Evolutionary conservation across 2,888 invertebrate species (phyloP).

Genomic region (Dryobotodes eremita): DNA sequence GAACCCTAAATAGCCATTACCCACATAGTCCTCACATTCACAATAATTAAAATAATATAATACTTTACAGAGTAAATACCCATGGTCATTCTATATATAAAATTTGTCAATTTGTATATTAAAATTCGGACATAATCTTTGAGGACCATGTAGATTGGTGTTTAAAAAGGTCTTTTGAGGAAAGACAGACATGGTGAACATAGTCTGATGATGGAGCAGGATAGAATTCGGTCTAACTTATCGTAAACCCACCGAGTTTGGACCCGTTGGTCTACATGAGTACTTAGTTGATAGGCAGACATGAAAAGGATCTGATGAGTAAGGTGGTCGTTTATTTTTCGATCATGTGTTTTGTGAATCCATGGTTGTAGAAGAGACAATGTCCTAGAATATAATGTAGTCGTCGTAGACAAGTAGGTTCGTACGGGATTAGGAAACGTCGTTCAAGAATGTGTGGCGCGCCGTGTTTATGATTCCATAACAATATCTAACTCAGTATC

Average conservation of each 20-base stretch:
- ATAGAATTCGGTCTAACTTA: background rate
- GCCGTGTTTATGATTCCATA: slow-evolving; percentile 26
- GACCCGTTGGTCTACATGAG: background rate
- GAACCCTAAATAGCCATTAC: no score
- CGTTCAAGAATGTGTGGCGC: slow-evolving; percentile 3
- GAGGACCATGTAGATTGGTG: no score
- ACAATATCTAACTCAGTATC: slow-evolving; percentile 9
- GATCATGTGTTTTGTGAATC: background rate
- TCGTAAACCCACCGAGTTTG: background rate
- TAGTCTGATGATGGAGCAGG: background rate
- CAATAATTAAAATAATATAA: no score
- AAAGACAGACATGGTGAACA: background rate
- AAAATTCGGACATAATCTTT: no score
- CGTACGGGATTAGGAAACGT: background rate
- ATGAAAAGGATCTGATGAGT: background rate
- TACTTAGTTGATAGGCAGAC: no score
- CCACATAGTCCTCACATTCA: no score
- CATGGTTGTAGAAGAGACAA: background rate
- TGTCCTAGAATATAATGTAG: slow-evolving; percentile 3
- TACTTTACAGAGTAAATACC: no score
- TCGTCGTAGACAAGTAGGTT: background rate
- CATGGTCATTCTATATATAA: no score
- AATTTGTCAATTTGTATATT: no score
- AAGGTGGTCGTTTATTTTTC: background rate
- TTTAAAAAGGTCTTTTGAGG: no score